phyloP scores from a whole-genome alignment of 2,888 invertebrate species.

The Ceraclea dissimilis region DNA sequence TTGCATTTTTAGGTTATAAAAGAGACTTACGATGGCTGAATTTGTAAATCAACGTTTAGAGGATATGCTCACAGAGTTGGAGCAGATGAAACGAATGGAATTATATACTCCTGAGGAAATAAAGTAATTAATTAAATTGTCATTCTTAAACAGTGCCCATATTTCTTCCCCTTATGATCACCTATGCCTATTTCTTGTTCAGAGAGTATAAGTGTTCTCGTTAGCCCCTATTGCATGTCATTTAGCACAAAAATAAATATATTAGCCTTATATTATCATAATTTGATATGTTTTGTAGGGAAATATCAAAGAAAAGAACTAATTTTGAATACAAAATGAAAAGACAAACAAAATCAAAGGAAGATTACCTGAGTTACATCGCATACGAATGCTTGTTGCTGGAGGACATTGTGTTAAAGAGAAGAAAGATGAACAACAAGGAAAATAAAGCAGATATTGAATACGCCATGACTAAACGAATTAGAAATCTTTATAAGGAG shows the following conservation, averaged over 20 bases:
- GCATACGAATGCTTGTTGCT: conserved; percentile 63
- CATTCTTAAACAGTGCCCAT: not conserved
- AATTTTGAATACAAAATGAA: conserved; percentile 68
- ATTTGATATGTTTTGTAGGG: conserved; percentile 48
- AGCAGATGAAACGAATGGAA: conserved; percentile 66
- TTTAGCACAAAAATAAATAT: too few relatives aligned
- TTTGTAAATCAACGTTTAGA: conserved; percentile 71
- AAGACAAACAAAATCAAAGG: conserved; percentile 56
- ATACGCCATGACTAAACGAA: conserved; percentile 58
- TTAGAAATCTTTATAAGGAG: conserved; percentile 67
- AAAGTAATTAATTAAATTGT: conserved; percentile 42
- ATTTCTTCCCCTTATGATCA: too few relatives aligned
- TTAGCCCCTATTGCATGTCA: too few relatives aligned
- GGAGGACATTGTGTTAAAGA: conserved; percentile 54
- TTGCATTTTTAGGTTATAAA: not conserved
- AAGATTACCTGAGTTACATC: conserved; percentile 63
- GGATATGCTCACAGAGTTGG: conserved; percentile 71
- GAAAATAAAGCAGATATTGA: conserved; percentile 62
- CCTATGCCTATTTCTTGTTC: too few relatives aligned
- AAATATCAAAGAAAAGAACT: conserved; percentile 60
- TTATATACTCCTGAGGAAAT: conserved; percentile 65
- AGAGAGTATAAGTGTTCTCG: too few relatives aligned
- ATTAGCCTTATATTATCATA: too few relatives aligned
- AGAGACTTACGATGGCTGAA: conserved; percentile 61
- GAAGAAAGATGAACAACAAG: conserved; percentile 48